Base-by-base conservation (phyloP, 2,113 vertebrate species). In the Cyrtonyx montezumae region DNA sequence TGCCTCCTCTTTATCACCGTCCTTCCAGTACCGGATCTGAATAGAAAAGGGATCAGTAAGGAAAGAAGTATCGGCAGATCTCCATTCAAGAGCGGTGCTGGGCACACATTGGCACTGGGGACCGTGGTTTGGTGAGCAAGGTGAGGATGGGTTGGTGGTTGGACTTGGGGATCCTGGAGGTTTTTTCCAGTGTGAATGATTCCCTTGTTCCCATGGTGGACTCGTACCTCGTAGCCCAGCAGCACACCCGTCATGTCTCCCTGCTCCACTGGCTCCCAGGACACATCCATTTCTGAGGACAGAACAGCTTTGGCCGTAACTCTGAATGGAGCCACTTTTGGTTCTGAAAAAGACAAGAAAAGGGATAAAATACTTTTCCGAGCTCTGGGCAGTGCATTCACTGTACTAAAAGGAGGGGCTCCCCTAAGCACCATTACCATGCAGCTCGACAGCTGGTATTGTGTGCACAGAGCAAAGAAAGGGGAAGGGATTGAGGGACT, bases 11-110 rank as follows among this genome's bases (percentile, higher is more conserved):
- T 99, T 98, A 80, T 99, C 99, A 3, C 99, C 98, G 0, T 98
- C 98, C 87, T 98, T 98, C 99, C 99, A 99, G 97, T 99, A 99
- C 12, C 99, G 98, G 89, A 99, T 99, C 99, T 99, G 91, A 45
- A 22, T 0, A 28, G 63, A 25, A 12, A 45, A 80, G 32, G 15
- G 48, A 22, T 84, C 46, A 42, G 66, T 25, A 13, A 37, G 48
- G 49, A 16, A 4, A 12, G 32, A 36, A 59, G 18, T 16, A 10
- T 7, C 43, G 74, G 58, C 30, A 20, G 6, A 23, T 28, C 1
- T 69, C 32, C 43, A 3, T 13, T 70, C 34, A 23, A 23, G 20
- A 48, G 13, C 53, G 28, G 51, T 10, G 51, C 25, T 53, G 51
- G 51, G 9, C 15, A 16, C 51, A 14, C 26, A 14, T 53, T 30